phyloP scores from a whole-genome alignment of 2,888 invertebrate species.

The Hybos culiciformis region DNA sequence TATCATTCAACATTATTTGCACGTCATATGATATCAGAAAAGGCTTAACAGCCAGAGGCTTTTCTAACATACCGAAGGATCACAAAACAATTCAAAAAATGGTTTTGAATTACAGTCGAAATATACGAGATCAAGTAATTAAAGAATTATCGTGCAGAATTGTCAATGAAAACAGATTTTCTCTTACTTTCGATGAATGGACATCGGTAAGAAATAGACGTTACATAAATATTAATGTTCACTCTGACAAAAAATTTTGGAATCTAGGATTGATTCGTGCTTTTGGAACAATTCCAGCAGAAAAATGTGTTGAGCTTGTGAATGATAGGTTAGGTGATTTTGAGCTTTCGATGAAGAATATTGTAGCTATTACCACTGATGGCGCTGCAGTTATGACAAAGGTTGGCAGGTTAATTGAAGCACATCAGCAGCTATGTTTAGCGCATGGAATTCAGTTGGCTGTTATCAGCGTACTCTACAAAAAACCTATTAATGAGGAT shows the following conservation, averaged over 20 bases:
- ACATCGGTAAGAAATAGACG: slow-evolving; percentile 2
- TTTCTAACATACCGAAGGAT: slow-evolving; percentile 1
- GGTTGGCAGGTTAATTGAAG: background rate
- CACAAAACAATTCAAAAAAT: too few species aligned
- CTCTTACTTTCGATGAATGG: slow-evolving; percentile 6
- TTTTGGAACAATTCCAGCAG: slow-evolving; percentile 2
- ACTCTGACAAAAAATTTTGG: background rate
- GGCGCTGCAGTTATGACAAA: background rate
- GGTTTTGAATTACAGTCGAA: background rate
- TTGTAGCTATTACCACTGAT: background rate
- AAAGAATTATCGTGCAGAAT: background rate
- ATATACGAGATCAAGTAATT: background rate
- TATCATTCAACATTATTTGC: slow-evolving; percentile 1
- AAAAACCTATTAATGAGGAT: too few species aligned
- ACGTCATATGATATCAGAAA: slow-evolving; percentile 1
- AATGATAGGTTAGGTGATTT: background rate
- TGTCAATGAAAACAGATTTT: background rate
- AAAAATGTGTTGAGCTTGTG: slow-evolving; percentile 2
- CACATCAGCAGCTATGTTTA: background rate
- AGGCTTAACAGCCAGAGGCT: background rate
- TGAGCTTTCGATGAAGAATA: background rate
- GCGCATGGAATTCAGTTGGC: background rate
- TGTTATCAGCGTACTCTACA: background rate
- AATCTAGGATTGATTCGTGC: slow-evolving; percentile 1
- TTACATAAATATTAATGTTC: slow-evolving; percentile 5